A percentile compares a stretch with the other conserved stretches of the same genome.
These are phyloP conservation scores for Notiomystis cincta DNA, from an alignment of 2,113 vertebrate genomes.

Conservation along the genomic window DNA sequence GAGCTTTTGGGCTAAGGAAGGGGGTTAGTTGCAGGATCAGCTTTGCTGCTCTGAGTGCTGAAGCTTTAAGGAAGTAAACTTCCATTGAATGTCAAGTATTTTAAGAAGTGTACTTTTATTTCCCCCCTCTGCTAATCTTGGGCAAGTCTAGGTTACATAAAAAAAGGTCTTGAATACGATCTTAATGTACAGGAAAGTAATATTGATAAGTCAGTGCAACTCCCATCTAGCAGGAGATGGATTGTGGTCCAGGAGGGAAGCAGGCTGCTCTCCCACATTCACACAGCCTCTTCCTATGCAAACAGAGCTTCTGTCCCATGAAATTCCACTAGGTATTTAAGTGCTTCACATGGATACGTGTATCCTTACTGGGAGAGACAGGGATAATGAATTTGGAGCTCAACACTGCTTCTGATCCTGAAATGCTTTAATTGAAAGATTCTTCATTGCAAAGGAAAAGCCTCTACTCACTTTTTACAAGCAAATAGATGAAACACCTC, in stretches of 20 bases:
- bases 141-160: neutral
- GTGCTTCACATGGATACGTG: neutral
- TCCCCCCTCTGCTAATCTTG: neutral
- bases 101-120: neutral
- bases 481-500: neutral
- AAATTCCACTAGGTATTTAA: neutral
- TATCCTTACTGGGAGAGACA: neutral
- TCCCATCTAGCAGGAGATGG: neutral
- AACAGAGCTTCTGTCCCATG: neutral
- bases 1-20: neutral
- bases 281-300: accelerated
- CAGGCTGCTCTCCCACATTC: neutral
- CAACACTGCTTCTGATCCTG: neutral
- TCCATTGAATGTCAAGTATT: neutral
- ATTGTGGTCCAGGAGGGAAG: neutral
- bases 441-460: neutral
- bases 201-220: too few species aligned
- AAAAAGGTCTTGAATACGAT: neutral
- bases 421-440: neutral
- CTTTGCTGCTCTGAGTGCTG: neutral
- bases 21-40: neutral
- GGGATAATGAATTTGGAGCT: neutral
- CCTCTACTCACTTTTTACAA: neutral
- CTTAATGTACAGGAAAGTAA: neutral
- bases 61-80: neutral